Conservation (phyloP, 2,888 invertebrate genomes). For the Muscina levida region DNA sequence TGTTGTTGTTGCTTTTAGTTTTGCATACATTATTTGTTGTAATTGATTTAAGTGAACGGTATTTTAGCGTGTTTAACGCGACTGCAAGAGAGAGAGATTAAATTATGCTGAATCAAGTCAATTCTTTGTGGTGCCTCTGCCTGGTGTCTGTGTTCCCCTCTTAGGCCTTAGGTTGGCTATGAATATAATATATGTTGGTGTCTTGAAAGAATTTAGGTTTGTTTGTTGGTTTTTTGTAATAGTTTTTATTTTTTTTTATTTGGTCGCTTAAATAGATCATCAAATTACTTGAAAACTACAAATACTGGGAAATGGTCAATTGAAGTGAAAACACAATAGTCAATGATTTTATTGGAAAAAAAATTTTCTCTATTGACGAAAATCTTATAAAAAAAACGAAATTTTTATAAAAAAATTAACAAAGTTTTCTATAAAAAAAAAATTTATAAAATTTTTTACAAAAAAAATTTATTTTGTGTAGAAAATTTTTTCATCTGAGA, state of each 20-base stretch:
- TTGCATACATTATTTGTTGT: constrained; percentile 55
- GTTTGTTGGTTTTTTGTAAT: neutral
- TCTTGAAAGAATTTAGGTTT: constrained; percentile 25
- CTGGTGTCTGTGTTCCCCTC: neutral
- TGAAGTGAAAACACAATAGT: too few relatives aligned
- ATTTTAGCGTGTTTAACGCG: constrained; percentile 54
- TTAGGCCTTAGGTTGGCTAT: neutral
- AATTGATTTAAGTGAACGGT: constrained; percentile 64
- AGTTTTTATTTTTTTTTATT: neutral
- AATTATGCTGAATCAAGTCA: constrained; percentile 59
- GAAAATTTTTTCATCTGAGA: too few relatives aligned
- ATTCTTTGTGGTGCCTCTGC: constrained; percentile 24
- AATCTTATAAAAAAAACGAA: too few relatives aligned
- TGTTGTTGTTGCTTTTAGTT: constrained; percentile 38
- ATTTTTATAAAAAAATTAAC: too few relatives aligned
- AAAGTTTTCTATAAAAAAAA: too few relatives aligned
- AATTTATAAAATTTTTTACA: too few relatives aligned
- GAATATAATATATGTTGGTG: neutral
- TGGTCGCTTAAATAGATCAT: constrained; percentile 8
- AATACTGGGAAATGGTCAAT: too few relatives aligned
- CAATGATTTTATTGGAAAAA: too few relatives aligned
- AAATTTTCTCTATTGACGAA: too few relatives aligned
- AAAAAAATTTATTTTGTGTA: too few relatives aligned
- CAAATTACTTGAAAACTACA: constrained; percentile 26
- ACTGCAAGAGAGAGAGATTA: constrained; percentile 44